Base-by-base conservation (phyloP, 1,140 invertebrate genomes). In the Drosophila setifemur region DNA sequence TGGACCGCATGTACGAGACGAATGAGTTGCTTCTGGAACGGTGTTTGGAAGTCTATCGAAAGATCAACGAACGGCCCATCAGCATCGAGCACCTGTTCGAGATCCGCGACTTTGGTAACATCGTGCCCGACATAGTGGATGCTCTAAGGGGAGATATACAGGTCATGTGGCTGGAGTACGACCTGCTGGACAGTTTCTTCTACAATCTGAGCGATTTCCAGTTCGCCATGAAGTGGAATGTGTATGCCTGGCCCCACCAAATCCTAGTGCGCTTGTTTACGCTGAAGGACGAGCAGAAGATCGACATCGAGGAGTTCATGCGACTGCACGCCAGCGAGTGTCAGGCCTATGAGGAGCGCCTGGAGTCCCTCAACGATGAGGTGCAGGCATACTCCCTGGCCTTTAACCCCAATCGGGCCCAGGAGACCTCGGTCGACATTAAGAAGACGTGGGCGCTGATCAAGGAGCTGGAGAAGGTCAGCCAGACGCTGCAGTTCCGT, bases 201-300 rank as follows among this genome's bases (percentile, higher is more conserved):
- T 90, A 90, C 29, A 90, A 89, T 64, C 42, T 90, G 2, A 73
- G 37, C 9, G 86, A 90, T 68, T 49, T 70, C 43, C 89, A 90
- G 47, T 90, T 90, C 16, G 63, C 71, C 4, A 89, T 90, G 82
- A 90, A 90, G 54, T 90, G 89, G 89, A 76, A 90, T 16, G 82
- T 70, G 0, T 89, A 50, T n/a, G 89, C 82, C 9, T 90, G 89
- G 89, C 89, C 89, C 0, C 71, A 90, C 47, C 81, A 82, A 18
- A 90, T 90, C 3, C 19, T 86, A 11, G 33, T 82, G 14, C 78
- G 88, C 0, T 19, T 90, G 3, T 72, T 60, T 4, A 78, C 75
- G 0, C 55, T 89, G 1, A 86, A 77, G 23, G 89, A 90, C 0
- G 86, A 90, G 45, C 89, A 90, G 31, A 90, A 90, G 29, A 25